Base-by-base conservation (phyloP, 2,888 invertebrate genomes). In the Boloria selene region DNA sequence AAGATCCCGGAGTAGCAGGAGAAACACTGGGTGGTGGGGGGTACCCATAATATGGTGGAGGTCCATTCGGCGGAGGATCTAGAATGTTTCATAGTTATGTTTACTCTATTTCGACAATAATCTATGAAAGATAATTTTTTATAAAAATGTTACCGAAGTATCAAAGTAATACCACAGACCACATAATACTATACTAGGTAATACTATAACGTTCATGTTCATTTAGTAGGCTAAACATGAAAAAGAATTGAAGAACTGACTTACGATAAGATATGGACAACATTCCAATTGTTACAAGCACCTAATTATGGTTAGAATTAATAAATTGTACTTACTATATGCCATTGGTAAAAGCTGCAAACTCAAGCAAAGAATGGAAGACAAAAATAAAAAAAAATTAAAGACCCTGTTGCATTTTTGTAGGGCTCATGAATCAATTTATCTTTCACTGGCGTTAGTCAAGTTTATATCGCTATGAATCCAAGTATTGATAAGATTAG, bases 1-100 rank as follows among this genome's bases (percentile, higher is more conserved):
- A 83, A 0, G 75, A 73, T 6, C 80, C 81, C 0, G 78, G 76
- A 22, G 22, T 22, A 0, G 77, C 75, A 0, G 75, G 44, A 2
- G 22, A 16, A 1, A 56, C 74, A 0, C 70, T 72, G 0, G 77
- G 73, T 0, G 79, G 78, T 0, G 78, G 74, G 2, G 77, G 78
- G 55, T 79, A 79, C 7, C 78, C 75, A 52, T 75, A 76, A 64
- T 79, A 78, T 0, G 80, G 80, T 0, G 78, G 76, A 4, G 75
- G 77, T 3, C 80, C 79, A 13, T 80, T 79, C 6, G 79, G 72
- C 5, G 84, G 86, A 3, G 84, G 86, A 65, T 76, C 87, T 87
- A 79, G 64, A 74, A 68, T 18, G 10, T 4, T 22, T 10, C 55
- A 51, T 22, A 49, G 10, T 16, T 49, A 49, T 49, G 16, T 16